Conservation (phyloP, 2,113 vertebrate species). For the Sigmodon hispidus region DNA sequence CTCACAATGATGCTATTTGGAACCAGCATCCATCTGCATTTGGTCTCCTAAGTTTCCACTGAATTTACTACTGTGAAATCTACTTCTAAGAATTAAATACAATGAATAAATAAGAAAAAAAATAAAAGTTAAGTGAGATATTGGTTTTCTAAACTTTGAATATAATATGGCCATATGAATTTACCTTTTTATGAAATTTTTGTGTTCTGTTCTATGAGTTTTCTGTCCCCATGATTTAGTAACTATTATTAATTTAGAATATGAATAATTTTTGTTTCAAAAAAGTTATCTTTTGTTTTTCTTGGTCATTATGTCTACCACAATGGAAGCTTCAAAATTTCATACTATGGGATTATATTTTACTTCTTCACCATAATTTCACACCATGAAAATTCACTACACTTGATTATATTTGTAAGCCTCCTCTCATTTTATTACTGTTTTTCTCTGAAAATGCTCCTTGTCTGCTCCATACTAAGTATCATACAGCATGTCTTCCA, state of each 20-base stretch:
- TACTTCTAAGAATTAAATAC: too few relatives aligned
- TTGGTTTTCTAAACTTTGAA: not conserved
- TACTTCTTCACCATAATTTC: not conserved
- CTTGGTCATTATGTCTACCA: not conserved
- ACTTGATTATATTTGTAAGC: not conserved
- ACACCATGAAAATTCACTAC: not conserved
- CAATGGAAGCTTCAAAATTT: not conserved
- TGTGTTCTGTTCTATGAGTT: not conserved
- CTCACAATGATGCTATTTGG: too few relatives aligned
- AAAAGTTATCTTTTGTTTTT: not conserved
- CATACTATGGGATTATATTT: not conserved
- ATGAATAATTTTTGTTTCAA: not conserved
- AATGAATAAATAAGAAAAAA: too few relatives aligned
- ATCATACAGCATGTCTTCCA: not conserved
- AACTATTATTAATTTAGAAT: not conserved
- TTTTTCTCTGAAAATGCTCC: not conserved
- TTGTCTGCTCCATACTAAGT: not conserved
- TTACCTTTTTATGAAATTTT: not conserved
- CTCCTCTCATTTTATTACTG: not conserved
- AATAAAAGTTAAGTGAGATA: too few relatives aligned
- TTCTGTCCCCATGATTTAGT: not conserved
- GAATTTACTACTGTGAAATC: too few relatives aligned
- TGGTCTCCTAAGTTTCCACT: too few relatives aligned
- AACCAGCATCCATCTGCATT: too few relatives aligned
- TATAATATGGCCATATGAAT: not conserved